These are phyloP conservation scores for Hippopotamyrus pictus DNA, from an alignment of 2,797 vertebrate genomes.

Conservation along the genomic window DNA sequence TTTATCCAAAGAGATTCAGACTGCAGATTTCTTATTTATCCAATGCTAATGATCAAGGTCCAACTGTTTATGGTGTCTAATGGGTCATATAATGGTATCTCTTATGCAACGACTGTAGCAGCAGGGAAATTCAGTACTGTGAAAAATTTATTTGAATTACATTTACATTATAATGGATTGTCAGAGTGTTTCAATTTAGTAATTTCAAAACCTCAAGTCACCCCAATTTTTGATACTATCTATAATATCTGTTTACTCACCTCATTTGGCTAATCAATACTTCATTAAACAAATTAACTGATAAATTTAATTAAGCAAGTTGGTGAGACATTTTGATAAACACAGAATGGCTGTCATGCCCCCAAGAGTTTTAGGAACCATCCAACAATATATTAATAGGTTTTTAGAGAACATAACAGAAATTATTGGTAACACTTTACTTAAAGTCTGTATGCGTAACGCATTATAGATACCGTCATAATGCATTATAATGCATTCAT, in stretches of 20 bases:
- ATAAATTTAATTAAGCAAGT: background rate
- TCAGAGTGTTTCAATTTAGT: background rate
- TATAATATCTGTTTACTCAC: background rate
- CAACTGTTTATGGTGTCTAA: background rate
- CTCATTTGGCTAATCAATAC: background rate
- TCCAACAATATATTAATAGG: background rate
- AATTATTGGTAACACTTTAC: too few species aligned
- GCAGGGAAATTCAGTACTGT: background rate
- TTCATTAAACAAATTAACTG: background rate
- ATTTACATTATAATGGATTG: background rate
- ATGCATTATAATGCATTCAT: too few species aligned
- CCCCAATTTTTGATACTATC: background rate
- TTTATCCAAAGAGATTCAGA: background rate
- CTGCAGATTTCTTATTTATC: background rate
- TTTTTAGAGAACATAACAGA: background rate
- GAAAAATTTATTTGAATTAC: background rate
- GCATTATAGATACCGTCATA: too few species aligned
- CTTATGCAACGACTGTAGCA: background rate
- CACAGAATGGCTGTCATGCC: background rate
- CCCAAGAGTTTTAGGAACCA: background rate
- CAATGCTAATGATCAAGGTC: background rate
- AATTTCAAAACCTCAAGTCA: background rate
- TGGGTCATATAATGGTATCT: background rate
- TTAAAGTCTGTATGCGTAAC: too few species aligned
- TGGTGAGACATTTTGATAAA: background rate